Evolutionary conservation across 2,888 invertebrate genomes (phyloP), one percentile per base, ranked within the genome.

Genomic region (Platycheirus rosarum): DNA sequence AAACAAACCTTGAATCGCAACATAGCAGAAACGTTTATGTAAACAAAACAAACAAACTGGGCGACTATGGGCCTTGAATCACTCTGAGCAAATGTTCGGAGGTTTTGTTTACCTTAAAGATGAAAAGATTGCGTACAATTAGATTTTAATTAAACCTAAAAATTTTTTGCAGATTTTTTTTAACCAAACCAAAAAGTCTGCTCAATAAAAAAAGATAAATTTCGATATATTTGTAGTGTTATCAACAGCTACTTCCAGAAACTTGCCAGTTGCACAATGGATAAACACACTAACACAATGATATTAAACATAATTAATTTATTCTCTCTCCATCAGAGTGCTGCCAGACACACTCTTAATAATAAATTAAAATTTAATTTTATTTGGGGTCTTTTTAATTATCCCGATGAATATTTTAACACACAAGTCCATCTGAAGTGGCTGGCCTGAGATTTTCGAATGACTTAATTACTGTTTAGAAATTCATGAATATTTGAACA

Each of bases 401-500:
- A 57, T 65, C 65, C 71, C 49, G 26, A 65, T 66, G 77, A 73
- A 66, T 78, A 68, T 66, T 73, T 66, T 60, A 60, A 70, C 70
- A 65, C 44, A 70, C 70, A 65, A 49, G 70, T 70, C 57, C 55
- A 46, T 63, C 53, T 35, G 26, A 35, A 60, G 68, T 55, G 57
- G 57, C 55, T 13, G 35, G 32, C 35, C 68, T 46, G 46, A 55
- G 53, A 44, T 29, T 40, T 29, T 40, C 29, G 18, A 65, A 70
- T 57, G 65, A 66, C 77, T 78, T 73, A 66, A 78, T 78, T 78
- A 73, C 66, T 44, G 35, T 53, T 65, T 60, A 53, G 66, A 60
- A 49, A 51, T 66, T 78, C 73, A 78, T 78, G 77, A 78, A 78
- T 78, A 78, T 73, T 66, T 62, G 60, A 66, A 40, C 53, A 46